Conservation (phyloP, 64 coral and sea anemone genomes). For the Stylophora pistillata region DNA sequence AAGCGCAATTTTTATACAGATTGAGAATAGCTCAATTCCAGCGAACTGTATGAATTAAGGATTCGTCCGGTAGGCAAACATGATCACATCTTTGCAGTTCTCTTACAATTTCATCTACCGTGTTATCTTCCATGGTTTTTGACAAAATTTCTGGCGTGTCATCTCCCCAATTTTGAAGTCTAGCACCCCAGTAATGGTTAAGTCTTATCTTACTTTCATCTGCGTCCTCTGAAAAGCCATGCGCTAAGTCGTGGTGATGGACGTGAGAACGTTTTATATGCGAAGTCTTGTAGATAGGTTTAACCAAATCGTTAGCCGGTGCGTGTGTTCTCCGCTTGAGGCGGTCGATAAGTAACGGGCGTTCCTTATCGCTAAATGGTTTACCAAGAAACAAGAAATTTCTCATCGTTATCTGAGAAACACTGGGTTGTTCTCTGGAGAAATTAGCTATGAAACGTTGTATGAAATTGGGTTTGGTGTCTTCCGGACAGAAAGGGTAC, state of each 20-base stretch:
- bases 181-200: constrained; percentile 84
- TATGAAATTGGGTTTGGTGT: constrained; percentile 65
- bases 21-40: constrained; percentile 1
- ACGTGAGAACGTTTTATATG: constrained; percentile 31
- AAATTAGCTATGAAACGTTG: constrained; percentile 52
- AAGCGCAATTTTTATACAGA: neutral
- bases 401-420: constrained; percentile 73
- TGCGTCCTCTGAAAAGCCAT: constrained; percentile 17
- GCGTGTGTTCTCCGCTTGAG: constrained; percentile 58
- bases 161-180: constrained; percentile 77
- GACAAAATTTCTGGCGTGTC: constrained; percentile 64
- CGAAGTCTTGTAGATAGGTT: constrained; percentile 73
- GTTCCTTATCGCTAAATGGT: constrained; percentile 46
- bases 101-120: constrained; percentile 24
- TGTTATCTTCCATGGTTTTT: constrained; percentile 53
- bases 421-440: constrained; percentile 6
- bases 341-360: constrained; percentile 66
- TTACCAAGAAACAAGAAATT: constrained; percentile 88
- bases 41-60: constrained; percentile 30
- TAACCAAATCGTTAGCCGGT: constrained; percentile 68
- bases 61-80: constrained; percentile 6
- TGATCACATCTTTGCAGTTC: neutral
- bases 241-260: constrained; percentile 58
- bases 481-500: constrained; percentile 79
- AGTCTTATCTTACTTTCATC: constrained; percentile 14